phyloP scores from a whole-genome alignment of 2,888 invertebrate species.

The Eupithecia exiguata region DNA sequence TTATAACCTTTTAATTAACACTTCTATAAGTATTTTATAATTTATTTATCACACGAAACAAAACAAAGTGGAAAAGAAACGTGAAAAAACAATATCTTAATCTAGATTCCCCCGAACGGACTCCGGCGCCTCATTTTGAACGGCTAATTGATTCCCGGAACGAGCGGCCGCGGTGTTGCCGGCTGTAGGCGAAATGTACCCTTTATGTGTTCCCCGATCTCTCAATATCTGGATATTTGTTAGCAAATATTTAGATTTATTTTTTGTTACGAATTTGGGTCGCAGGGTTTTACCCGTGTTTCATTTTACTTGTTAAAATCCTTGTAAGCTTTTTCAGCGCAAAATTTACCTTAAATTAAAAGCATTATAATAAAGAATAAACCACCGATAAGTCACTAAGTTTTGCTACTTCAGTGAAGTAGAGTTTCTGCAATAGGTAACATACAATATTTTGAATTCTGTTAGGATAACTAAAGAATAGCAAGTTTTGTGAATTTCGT shows the following conservation, averaged over 20 bases:
- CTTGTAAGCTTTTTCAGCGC: not conserved
- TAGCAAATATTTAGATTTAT: constrained; percentile 1
- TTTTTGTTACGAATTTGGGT: not conserved
- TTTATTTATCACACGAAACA: too few relatives aligned
- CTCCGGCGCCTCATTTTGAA: not conserved
- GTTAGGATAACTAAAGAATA: not conserved
- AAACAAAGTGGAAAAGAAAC: not conserved
- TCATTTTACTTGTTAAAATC: not conserved
- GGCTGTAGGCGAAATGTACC: not conserved
- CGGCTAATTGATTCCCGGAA: not conserved
- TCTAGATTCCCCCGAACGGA: not conserved
- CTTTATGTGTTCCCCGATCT: not conserved
- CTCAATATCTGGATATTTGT: not conserved
- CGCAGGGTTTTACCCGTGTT: not conserved
- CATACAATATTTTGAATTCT: not conserved
- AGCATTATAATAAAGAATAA: not conserved
- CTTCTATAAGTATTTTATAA: too few relatives aligned
- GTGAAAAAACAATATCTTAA: not conserved
- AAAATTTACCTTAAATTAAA: not conserved
- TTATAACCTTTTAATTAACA: too few relatives aligned
- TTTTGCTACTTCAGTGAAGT: not conserved
- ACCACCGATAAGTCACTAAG: not conserved
- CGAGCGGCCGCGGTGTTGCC: not conserved
- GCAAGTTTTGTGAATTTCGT: not conserved
- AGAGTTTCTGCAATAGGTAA: not conserved